A percentile compares a stretch with the other conserved stretches of the same genome.
Evolutionary conservation across 2,113 vertebrate species (phyloP).

Genomic region (Periophthalmodon schlosseri): DNA sequence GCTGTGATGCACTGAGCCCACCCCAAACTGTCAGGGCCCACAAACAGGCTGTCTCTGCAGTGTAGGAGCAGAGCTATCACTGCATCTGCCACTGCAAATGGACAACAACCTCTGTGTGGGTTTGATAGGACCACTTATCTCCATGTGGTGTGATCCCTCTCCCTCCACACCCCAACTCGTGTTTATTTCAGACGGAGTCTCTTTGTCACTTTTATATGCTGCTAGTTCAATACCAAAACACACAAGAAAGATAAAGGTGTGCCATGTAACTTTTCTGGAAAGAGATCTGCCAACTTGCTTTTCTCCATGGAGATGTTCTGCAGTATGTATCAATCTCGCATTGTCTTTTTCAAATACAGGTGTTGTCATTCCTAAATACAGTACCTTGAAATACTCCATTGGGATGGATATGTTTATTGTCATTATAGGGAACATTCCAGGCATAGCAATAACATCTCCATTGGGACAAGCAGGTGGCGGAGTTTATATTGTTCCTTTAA

Average conservation of each 20-base stretch:
- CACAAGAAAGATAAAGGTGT: background rate
- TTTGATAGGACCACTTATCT: slow-evolving; percentile 73
- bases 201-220: slow-evolving; percentile 44
- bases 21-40: slow-evolving; percentile 73
- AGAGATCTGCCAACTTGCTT: too few species aligned
- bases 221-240: background rate
- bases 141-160: slow-evolving; percentile 61
- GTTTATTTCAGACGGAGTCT: slow-evolving; percentile 4
- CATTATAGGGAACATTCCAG: too few species aligned
- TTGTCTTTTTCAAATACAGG: too few species aligned
- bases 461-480: too few species aligned
- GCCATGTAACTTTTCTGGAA: background rate
- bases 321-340: background rate
- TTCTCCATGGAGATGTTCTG: background rate
- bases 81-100: slow-evolving; percentile 66
- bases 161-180: slow-evolving; percentile 10
- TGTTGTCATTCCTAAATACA: too few species aligned
- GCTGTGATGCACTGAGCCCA: slow-evolving; percentile 65
- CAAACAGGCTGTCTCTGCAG: slow-evolving; percentile 67
- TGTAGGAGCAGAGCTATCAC: slow-evolving; percentile 61
- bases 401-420: too few species aligned
- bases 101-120: slow-evolving; percentile 67
- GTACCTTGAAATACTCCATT: too few species aligned
- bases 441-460: too few species aligned
- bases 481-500: too few species aligned